Conservation (phyloP, 1,140 invertebrate species). For the Cotesia glomerata region DNA sequence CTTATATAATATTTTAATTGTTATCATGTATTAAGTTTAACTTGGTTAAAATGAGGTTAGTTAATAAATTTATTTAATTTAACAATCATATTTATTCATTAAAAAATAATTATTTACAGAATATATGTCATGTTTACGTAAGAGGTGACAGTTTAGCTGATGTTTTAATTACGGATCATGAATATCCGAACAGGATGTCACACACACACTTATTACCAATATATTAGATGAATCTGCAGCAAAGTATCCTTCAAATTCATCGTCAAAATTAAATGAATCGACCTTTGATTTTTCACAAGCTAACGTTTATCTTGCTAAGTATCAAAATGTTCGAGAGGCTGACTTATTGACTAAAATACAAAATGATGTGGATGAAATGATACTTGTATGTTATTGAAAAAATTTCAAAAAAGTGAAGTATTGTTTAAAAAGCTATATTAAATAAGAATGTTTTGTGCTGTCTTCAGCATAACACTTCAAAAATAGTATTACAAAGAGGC, state of each 20-base stretch:
- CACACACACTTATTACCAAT: constrained; percentile 94
- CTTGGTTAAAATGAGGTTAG: too few species aligned
- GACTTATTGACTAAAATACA: constrained; percentile 98
- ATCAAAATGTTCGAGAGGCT: constrained; percentile 96
- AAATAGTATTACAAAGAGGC: constrained; percentile 92
- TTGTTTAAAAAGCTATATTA: too few species aligned
- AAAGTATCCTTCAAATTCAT: constrained; percentile 74
- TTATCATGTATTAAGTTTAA: too few species aligned
- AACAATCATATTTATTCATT: background rate
- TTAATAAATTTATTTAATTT: too few species aligned
- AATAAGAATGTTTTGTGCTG: constrained; percentile 35
- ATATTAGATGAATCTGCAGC: constrained; percentile 91
- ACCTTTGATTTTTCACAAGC: constrained; percentile 76
- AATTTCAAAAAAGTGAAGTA: too few species aligned
- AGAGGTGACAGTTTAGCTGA: constrained; percentile 88
- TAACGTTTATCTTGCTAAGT: constrained; percentile 83
- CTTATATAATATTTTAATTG: too few species aligned
- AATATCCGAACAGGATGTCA: constrained; percentile 94
- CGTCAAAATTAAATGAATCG: constrained; percentile 76
- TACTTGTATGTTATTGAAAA: too few species aligned
- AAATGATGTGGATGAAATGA: constrained; percentile 97
- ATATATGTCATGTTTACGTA: constrained; percentile 97
- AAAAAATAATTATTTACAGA: constrained; percentile 67
- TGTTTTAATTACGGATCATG: constrained; percentile 95
- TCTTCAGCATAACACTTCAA: constrained; percentile 91